These are phyloP conservation scores for Alcedo atthis DNA, from an alignment of 2,797 vertebrate species.

Conservation along the genomic window DNA sequence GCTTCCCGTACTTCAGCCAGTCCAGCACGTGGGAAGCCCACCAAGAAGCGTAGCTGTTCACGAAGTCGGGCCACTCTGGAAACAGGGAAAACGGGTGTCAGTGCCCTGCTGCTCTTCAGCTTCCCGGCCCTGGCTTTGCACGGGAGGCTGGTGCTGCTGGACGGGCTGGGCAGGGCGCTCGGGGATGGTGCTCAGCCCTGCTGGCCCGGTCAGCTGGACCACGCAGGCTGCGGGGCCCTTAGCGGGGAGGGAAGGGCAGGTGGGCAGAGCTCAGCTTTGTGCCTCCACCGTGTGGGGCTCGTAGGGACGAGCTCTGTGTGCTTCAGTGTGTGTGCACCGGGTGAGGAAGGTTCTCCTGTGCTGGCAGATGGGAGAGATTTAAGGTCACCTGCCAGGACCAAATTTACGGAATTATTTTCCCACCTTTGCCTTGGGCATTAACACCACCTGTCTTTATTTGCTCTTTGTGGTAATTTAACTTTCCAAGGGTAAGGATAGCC, in stretches of 20 bases:
- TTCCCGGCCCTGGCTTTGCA: too few relatives aligned
- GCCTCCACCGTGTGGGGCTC: background rate
- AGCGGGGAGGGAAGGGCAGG: background rate
- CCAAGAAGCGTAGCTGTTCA: constrained; percentile 94
- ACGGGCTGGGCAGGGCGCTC: background rate
- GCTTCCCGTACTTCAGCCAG: constrained; percentile 90
- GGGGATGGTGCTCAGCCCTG: background rate
- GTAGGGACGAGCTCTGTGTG: background rate
- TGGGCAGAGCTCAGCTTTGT: background rate
- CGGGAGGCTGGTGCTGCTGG: background rate
- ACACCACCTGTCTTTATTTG: background rate
- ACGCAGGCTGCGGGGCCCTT: fast-evolving
- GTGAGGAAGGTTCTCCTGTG: background rate
- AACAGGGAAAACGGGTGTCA: background rate
- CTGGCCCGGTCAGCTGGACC: fast-evolving
- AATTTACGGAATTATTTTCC: background rate
- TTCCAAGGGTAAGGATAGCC: background rate
- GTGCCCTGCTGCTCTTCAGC: background rate
- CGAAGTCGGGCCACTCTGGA: constrained; percentile 94
- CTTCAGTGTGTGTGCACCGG: too few relatives aligned
- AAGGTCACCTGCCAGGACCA: background rate
- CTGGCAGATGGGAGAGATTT: background rate
- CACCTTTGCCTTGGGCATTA: background rate
- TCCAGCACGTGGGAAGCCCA: constrained; percentile 93
- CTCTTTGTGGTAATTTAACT: background rate